Evolutionary conservation across 1,140 invertebrate genomes (phyloP).

Genomic region (Saccostrea glomerata): DNA sequence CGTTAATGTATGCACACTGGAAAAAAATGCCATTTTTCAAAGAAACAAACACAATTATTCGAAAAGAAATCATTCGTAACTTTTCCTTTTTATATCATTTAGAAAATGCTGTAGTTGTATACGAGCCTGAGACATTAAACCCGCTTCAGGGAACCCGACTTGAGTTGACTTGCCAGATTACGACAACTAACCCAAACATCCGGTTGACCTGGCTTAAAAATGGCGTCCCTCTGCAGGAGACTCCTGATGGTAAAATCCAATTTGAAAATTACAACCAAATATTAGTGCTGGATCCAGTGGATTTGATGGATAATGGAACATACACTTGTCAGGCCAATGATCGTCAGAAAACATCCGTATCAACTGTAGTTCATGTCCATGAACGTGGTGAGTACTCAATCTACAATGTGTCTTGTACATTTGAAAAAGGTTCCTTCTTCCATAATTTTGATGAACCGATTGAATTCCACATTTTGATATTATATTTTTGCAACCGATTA

Average conservation of each 20-base stretch:
- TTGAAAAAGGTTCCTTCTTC: too few species aligned
- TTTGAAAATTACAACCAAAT: neutral
- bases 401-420: too few species aligned
- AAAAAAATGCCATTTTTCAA: too few species aligned
- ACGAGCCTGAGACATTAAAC: neutral
- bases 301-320: neutral
- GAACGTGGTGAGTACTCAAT: neutral
- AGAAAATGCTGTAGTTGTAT: constrained; percentile 7
- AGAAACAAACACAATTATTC: too few species aligned
- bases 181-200: neutral
- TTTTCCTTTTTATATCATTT: neutral
- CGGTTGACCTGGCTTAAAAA: neutral
- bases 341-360: neutral
- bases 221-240: neutral
- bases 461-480: too few species aligned
- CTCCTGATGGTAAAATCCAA: neutral
- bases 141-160: neutral
- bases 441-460: too few species aligned
- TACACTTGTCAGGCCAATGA: constrained; percentile 9
- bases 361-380: neutral
- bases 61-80: too few species aligned
- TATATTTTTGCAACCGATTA: too few species aligned
- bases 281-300: neutral
- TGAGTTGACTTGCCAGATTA: constrained; percentile 3
- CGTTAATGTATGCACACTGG: too few species aligned